Evolutionary conservation across 2,888 invertebrate genomes (phyloP), one percentile per base, ranked within the genome.

Genomic region (Lamellibrachia columna): DNA sequence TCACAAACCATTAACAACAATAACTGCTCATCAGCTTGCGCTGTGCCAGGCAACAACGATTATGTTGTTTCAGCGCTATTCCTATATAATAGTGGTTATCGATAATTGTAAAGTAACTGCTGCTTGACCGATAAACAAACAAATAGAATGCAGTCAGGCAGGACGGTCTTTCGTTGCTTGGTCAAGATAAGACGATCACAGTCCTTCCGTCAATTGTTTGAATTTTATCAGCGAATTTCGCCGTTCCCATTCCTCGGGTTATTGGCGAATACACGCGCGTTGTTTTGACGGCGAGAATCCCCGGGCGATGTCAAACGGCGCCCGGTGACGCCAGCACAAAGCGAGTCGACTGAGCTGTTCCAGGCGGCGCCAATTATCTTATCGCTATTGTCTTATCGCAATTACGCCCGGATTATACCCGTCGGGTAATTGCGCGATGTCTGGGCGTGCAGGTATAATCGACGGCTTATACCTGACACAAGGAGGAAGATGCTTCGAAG

Each of bases 381-480:
- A 75, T 75, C 75, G 22, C 22, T 75, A 22, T 75, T 75, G 75
- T 75, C 75, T 75, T 75, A 75, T 75, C 75, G 75, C n/a, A 75
- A 75, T 75, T 75, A 75, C 15, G n/a, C 75, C 75, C 75, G 75
- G 75, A 75, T 75, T 75, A 75, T 75, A 22, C 15, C 75, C 22
- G 75, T n/a, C 22, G n/a, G 75, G 22, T 75, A 75, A 75, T 75
- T 22, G 22, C 75, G 75, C 22, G 75, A n/a, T 75, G 75, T 75
- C 75, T 58, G 75, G n/a, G 75, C 22, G 75, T 75, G 75, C 75
- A 75, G 75, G 75, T 75, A 75, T 75, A 75, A 75, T 75, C 75
- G 75, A 75, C 75, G 75, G 75, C 75, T 75, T 75, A 40, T 40
- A 75, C 75, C 75, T 75, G 75, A n/a, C 75, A 15, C 75, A 75